Evolutionary conservation across 1,140 invertebrate species (phyloP).

Genomic region (silkworm (Bombyx mori)): DNA sequence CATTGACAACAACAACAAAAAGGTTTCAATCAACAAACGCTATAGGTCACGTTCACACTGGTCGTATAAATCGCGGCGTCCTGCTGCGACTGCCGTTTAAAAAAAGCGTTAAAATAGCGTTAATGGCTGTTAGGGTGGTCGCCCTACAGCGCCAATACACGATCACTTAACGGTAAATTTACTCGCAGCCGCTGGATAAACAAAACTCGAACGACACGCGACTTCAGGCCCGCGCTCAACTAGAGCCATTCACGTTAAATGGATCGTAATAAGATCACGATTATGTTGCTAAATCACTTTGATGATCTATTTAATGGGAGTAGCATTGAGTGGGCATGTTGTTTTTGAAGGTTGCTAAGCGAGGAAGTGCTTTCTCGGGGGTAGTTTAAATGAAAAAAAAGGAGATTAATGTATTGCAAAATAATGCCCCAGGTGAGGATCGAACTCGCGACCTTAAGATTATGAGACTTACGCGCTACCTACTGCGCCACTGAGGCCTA

Average conservation of each 20-base stretch:
- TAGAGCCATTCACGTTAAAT: constrained; percentile 45
- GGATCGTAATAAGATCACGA: constrained; percentile 57
- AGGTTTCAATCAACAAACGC: constrained; percentile 41
- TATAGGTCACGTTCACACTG: constrained; percentile 43
- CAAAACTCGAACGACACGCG: constrained; percentile 53
- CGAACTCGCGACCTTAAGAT: constrained; percentile 93
- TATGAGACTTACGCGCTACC: constrained; percentile 5
- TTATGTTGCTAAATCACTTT: constrained; percentile 36
- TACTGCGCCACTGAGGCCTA: background rate
- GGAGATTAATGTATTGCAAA: constrained; percentile 58
- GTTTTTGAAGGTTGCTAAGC: background rate
- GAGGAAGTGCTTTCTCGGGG: no score
- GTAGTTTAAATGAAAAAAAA: background rate
- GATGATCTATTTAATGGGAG: constrained; percentile 25
- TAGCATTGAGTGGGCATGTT: background rate
- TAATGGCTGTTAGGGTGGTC: constrained; percentile 42
- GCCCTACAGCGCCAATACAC: constrained; percentile 26
- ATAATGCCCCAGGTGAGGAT: constrained; percentile 88
- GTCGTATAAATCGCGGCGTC: constrained; percentile 41
- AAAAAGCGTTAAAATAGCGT: constrained; percentile 37
- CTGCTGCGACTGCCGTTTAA: constrained; percentile 36
- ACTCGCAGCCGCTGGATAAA: constrained; percentile 54
- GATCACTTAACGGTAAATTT: constrained; percentile 60
- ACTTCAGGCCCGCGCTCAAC: constrained; percentile 22
- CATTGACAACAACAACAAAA: no score